Percentiles rank a stretch among this genome's conserved stretches.
phyloP scores from a whole-genome alignment of 2,888 invertebrate species.

The Eucera pruinosa region DNA sequence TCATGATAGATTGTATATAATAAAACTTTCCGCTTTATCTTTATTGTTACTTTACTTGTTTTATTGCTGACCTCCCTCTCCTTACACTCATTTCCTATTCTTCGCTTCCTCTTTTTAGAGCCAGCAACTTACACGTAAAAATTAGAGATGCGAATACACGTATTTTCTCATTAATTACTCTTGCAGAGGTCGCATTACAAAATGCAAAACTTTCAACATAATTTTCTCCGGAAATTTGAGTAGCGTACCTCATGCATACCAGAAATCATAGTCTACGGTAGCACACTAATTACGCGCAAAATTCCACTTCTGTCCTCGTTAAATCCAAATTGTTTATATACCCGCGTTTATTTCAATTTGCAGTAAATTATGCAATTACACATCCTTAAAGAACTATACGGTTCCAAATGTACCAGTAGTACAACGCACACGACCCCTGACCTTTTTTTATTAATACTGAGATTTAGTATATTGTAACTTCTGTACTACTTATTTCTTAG shows the following conservation, averaged over 20 bases:
- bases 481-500: no score
- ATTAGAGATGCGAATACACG: neutral
- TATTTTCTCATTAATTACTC: neutral
- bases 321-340: conserved; percentile 20
- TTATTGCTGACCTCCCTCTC: no score
- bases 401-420: no score
- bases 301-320: conserved; percentile 9
- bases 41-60: no score
- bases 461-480: no score
- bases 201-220: conserved; percentile 1
- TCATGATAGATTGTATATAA: no score
- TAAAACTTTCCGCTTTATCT: no score
- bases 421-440: no score
- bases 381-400: neutral
- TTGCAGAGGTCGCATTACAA: neutral
- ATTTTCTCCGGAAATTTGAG: conserved; percentile 2
- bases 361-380: conserved; percentile 8
- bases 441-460: no score
- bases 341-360: conserved; percentile 4
- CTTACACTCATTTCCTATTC: no score
- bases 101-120: no score
- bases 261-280: conserved; percentile 2
- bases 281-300: conserved; percentile 9
- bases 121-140: neutral
- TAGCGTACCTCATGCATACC: neutral